Percentiles rank a stretch among this genome's conserved stretches.
These are phyloP conservation scores for Ursus arctos DNA, from an alignment of 2,113 vertebrate species.

Conservation along the genomic window DNA sequence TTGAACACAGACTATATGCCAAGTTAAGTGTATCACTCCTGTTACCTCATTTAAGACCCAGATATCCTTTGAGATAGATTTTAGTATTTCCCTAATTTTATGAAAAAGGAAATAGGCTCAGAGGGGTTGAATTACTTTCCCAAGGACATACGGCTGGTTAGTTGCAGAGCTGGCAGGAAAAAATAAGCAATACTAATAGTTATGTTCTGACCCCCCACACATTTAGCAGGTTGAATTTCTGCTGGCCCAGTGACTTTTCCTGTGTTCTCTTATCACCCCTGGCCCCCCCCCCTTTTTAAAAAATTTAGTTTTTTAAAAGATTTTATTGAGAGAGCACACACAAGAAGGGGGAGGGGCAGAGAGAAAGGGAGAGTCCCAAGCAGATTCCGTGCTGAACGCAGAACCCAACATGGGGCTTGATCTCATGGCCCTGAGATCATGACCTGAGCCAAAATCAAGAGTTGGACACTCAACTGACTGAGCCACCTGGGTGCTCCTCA, in stretches of 20 bases:
- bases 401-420: background rate
- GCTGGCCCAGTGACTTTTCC: background rate
- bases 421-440: background rate
- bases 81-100: slow-evolving; percentile 18
- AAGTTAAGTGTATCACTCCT: background rate
- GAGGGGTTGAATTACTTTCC: background rate
- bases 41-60: background rate
- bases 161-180: background rate
- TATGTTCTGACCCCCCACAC: background rate
- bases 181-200: background rate
- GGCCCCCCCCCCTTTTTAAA: background rate
- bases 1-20: background rate
- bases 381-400: background rate
- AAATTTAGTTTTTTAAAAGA: background rate
- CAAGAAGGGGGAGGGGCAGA: background rate
- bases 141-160: background rate
- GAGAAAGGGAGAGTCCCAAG: background rate
- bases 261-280: background rate
- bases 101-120: background rate
- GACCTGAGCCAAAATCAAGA: background rate
- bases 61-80: background rate
- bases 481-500: background rate
- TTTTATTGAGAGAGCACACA: background rate
- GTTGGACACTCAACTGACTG: background rate
- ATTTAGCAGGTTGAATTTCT: slow-evolving; percentile 1